phyloP scores from a whole-genome alignment of 2,797 vertebrate genomes.

The Muscicapa comitata region DNA sequence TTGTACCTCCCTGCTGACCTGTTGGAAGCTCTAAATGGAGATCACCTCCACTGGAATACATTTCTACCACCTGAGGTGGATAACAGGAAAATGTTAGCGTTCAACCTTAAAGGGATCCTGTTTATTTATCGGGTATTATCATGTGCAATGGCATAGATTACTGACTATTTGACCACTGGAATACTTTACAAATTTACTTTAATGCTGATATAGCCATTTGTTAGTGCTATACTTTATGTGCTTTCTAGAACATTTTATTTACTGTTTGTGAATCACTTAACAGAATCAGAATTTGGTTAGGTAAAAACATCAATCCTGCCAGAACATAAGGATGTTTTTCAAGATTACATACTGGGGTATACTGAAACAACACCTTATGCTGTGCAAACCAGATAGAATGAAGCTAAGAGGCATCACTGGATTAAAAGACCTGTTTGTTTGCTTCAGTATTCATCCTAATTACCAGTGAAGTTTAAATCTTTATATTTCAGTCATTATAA shows the following conservation, averaged over 20 bases:
- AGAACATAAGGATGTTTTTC: not conserved
- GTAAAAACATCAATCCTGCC: not conserved
- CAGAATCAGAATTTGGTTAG: not conserved
- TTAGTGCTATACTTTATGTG: not conserved
- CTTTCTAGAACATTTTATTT: not conserved
- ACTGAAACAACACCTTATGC: not conserved
- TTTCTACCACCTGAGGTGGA: conserved; percentile 89
- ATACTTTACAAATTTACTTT: not conserved
- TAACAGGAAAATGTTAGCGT: not conserved
- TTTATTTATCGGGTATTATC: not conserved
- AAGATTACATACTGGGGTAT: not conserved
- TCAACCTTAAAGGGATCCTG: not conserved
- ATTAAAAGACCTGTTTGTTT: not conserved
- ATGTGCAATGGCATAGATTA: not conserved
- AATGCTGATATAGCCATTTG: not conserved
- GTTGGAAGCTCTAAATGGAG: conserved; percentile 97
- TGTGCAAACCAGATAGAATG: not conserved
- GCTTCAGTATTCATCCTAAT: not conserved
- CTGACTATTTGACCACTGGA: not conserved
- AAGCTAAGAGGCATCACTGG: not conserved
- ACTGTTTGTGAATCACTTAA: not conserved
- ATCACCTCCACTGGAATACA: conserved; percentile 98
- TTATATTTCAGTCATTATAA: not conserved
- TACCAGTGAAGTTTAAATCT: not conserved
- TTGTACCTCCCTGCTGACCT: conserved; percentile 92